Percentiles rank a stretch among this genome's conserved stretches.
These are phyloP conservation scores for Chloropsis hardwickii DNA, from an alignment of 2,113 vertebrate genomes.

Conservation along the genomic window DNA sequence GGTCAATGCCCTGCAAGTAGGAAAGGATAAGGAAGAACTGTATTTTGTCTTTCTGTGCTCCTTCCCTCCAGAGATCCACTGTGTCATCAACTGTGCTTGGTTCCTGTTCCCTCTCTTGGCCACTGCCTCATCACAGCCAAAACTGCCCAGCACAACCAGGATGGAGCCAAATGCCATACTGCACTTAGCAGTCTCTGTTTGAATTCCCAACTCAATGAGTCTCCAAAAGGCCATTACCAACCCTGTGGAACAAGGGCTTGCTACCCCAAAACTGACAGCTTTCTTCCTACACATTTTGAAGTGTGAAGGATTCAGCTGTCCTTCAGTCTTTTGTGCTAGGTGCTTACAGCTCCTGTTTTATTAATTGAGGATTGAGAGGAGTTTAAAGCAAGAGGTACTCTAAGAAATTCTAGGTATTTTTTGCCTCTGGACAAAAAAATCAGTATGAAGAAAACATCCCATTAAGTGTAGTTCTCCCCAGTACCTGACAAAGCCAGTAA, in stretches of 20 bases:
- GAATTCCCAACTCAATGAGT: neutral
- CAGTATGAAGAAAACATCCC: neutral
- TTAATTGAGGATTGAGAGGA: neutral
- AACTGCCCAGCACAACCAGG: neutral
- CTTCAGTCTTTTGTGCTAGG: neutral
- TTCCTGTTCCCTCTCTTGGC: neutral
- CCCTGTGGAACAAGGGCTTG: neutral
- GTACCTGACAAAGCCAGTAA: neutral
- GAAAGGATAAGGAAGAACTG: neutral
- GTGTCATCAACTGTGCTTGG: neutral
- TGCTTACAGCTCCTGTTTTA: neutral
- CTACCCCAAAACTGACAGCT: neutral
- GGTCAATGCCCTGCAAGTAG: conserved; percentile 86
- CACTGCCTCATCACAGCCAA: neutral
- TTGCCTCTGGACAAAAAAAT: neutral
- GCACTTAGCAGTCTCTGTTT: neutral
- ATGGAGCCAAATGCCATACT: neutral
- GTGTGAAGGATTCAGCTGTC: neutral
- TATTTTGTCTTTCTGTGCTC: neutral
- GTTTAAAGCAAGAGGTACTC: neutral
- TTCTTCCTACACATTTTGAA: neutral
- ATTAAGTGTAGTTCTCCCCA: neutral
- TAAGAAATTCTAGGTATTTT: neutral
- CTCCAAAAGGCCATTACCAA: neutral
- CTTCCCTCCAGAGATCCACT: neutral